Evolutionary conservation across 2,113 vertebrate genomes (phyloP), one percentile per base, ranked within the genome.

Genomic region (Empidonax traillii): DNA sequence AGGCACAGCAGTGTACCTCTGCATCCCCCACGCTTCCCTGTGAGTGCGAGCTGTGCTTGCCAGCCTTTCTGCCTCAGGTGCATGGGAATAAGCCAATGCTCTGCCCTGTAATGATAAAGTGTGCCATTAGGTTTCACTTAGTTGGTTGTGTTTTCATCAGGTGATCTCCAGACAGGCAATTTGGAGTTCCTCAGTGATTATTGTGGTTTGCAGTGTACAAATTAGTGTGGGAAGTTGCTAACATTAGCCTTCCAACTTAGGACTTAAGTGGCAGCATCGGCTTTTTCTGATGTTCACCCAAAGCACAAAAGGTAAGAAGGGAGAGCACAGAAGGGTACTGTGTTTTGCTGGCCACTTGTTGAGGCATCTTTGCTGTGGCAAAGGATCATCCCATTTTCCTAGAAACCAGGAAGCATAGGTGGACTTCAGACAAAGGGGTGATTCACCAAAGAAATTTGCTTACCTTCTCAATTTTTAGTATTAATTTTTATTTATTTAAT

Each of bases 151-250:
- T 87, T 83, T 93, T 80, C 75, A 74, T 88, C 75, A n/a, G 90
- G 30, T 84, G 85, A 94, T 88, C 87, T 90, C 80, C 80, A 92
- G 91, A 80, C 68, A 30, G 59, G 85, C 47, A 74, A 4, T 86
- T 80, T 74, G 87, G 63, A 90, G 68, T 51, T 87, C n/a, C 75
- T 90, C 1, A 1, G 63, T 76, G 87, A 71, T 94, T 80, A n/a
- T 13, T 80, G 87, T 90, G 93, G 92, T 90, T 94, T 96, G 61
- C 51, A 84, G 85, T 6, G 13, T 85, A 93, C 93, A 95, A 88
- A 95, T 90, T 80, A 83, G 51, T 91, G 82, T 80, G 92, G 85
- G 78, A 86, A 96, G 55, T 1, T 88, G 89, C 71, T 76, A 66
- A 51, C 1, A 8, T 55, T 61, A 30, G 44, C 75, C 52, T 91